Evolutionary conservation across 2,888 invertebrate genomes (phyloP), one percentile per base, ranked within the genome.

Genomic region (Aporophyla lueneburgensis): DNA sequence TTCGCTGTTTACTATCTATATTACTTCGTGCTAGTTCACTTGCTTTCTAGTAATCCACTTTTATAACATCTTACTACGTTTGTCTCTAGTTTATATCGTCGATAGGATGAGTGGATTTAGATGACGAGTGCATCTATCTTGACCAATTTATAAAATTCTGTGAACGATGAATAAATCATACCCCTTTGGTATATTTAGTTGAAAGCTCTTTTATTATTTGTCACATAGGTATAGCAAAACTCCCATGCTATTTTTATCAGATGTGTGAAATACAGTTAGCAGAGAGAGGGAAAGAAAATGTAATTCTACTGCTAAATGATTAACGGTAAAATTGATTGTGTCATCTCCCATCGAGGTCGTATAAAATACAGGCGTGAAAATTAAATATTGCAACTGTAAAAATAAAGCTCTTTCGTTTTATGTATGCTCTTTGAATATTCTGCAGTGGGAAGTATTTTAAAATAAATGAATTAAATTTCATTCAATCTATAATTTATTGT

Each of bases 1-100:
- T 68, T 53, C 69, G 24, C 59, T 81, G 74, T 86, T 81, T 85
- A 79, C 75, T 75, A 69, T 68, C 68, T 49, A 10, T 74, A 68
- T 73, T 71, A 73, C 71, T 76, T 62, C 69, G 69, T 58, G 72
- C 76, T 56, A 80, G 86, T 85, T 74, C 65, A 74, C 75, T 83
- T 62, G 70, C 69, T n/a, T 46, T 33, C 58, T 51, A 62, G 54
- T 67, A 12, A 69, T 62, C 5, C 14, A 33, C 10, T 65, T 79
- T 54, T 59, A 14, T 81, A 56, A 21, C 12, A 33, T 53, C n/a
- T 27, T 7, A n/a, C 24, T 54, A 27, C 6, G n/a, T 49, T 68
- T 51, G 0, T 27, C 21, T 54, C 7, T 54, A n/a, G 21, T 46
- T 53, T 1, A 53, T 21, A 53, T n/a, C 21, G 21, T 7, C 14